Conservation (phyloP, 2,113 vertebrate genomes). For the Platanista minor region DNA sequence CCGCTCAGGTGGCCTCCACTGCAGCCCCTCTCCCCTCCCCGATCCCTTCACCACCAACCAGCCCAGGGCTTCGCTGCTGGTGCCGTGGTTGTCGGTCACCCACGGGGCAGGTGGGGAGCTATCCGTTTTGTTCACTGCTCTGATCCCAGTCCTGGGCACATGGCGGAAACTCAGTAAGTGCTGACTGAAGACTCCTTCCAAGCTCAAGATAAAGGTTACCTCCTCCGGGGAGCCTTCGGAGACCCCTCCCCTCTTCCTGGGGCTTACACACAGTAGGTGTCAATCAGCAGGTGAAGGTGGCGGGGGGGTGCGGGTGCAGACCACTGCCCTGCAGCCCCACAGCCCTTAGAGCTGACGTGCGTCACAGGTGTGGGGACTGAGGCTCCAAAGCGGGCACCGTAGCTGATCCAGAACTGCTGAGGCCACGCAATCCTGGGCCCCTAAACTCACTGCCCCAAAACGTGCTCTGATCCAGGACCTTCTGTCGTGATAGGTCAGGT, state of each 20-base stretch:
- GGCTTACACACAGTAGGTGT: not conserved
- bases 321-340: fast-evolving
- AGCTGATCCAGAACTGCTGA: not conserved
- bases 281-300: not conserved
- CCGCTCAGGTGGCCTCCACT: not conserved
- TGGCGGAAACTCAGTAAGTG: not conserved
- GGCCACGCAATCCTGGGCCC: not conserved
- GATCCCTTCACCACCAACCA: not conserved
- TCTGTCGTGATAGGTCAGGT: not conserved
- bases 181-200: not conserved
- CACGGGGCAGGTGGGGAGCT: not conserved
- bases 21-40: not conserved
- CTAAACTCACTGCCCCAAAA: not conserved
- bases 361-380: not conserved
- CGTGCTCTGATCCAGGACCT: not conserved
- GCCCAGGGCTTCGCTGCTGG: not conserved
- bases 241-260: not conserved
- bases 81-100: not conserved
- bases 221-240: not conserved
- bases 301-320: not conserved
- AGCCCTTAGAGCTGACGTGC: not conserved
- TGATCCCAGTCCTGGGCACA: not conserved
- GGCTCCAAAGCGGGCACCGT: not conserved
- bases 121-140: not conserved
- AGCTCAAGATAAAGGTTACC: not conserved